Conservation (phyloP, 1,140 invertebrate genomes). For the Penaeus indicus region DNA sequence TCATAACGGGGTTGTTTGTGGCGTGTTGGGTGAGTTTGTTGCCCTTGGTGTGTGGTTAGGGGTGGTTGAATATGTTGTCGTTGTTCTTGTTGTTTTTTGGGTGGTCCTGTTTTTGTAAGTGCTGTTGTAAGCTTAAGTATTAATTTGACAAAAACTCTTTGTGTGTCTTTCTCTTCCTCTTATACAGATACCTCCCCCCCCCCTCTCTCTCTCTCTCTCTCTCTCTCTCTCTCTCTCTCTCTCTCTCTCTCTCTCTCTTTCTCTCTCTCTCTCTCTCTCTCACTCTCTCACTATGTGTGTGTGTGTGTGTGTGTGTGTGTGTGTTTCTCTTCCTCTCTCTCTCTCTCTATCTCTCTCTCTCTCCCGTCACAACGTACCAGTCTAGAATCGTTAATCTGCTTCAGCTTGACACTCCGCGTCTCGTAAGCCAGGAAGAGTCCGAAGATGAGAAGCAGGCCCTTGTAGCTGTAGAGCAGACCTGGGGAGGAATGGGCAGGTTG, state of each 20-base stretch:
- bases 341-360: neutral
- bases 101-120: no score
- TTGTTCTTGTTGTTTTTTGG: no score
- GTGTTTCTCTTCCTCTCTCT: neutral
- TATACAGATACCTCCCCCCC: neutral
- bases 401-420: conserved; percentile 92
- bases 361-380: conserved; percentile 75
- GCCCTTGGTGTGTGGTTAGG: no score
- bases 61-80: no score
- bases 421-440: conserved; percentile 98
- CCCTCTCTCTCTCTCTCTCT: neutral
- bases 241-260: neutral
- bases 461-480: conserved; percentile 96
- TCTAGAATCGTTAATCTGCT: conserved; percentile 85
- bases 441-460: conserved; percentile 95
- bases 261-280: neutral
- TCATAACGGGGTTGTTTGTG: no score
- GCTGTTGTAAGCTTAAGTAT: no score
- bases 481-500: conserved; percentile 28
- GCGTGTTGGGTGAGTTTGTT: no score
- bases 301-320: neutral
- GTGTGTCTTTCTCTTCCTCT: neutral
- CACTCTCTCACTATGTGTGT: neutral
- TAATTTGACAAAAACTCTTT: neutral
- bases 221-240: neutral